These are phyloP conservation scores for Apamea monoglypha DNA, from an alignment of 2,888 invertebrate genomes.

Conservation along the genomic window DNA sequence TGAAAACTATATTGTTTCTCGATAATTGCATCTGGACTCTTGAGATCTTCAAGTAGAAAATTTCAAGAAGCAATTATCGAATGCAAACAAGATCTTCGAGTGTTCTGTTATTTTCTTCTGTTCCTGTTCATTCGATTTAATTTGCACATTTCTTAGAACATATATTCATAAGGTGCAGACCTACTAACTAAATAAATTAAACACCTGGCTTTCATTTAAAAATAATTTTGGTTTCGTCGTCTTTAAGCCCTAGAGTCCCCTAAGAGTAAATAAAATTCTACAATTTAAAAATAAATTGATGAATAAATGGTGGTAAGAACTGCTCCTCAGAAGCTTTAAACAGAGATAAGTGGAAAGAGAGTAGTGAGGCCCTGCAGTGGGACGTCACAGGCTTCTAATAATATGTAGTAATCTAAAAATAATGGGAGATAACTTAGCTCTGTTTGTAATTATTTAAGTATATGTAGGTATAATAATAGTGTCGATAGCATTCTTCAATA, in stretches of 20 bases:
- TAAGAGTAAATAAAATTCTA: no score
- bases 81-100: slow-evolving; percentile 2
- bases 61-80: slow-evolving; percentile 13
- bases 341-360: no score
- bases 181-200: no score
- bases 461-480: background rate
- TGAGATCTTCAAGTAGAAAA: slow-evolving; percentile 10
- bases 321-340: no score
- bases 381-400: no score
- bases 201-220: no score
- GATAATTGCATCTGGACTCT: background rate
- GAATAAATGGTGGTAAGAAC: no score
- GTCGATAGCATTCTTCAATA: background rate
- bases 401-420: background rate
- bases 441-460: background rate
- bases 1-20: slow-evolving; percentile 15
- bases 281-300: no score
- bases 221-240: no score
- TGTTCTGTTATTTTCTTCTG: background rate
- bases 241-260: no score
- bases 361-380: no score
- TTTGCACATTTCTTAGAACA: background rate
- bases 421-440: background rate
- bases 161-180: background rate
- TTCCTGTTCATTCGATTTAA: background rate